phyloP scores from a whole-genome alignment of 2,888 invertebrate species.

The Chloroclystis v-ata region DNA sequence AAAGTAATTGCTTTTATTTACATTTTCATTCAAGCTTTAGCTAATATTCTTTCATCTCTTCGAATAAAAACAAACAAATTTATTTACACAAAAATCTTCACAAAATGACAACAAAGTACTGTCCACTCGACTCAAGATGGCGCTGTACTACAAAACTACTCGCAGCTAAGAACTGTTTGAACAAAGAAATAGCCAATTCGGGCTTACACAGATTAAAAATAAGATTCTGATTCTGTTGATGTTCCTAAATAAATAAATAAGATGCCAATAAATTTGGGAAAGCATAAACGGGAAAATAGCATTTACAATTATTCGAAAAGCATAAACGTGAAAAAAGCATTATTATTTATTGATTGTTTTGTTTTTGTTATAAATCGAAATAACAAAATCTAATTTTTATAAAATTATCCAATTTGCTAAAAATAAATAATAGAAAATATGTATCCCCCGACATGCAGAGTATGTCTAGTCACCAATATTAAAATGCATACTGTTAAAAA shows the following conservation, averaged over 20 bases:
- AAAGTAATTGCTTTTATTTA: no score
- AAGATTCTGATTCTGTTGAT: no score
- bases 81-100: not conserved
- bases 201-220: no score
- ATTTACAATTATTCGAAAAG: not conserved
- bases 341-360: not conserved
- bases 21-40: not conserved
- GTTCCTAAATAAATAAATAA: no score
- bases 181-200: no score
- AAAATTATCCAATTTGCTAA: no score
- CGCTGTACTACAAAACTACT: not conserved
- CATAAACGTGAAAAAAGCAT: not conserved
- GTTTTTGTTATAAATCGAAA: no score
- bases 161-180: no score
- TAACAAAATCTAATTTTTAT: no score
- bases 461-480: not conserved
- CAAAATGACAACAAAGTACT: not conserved
- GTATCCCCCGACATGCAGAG: not conserved
- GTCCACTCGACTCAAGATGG: not conserved
- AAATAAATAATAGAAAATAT: no score
- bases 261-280: no score
- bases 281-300: conserved; percentile 1
- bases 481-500: conserved; percentile 4
- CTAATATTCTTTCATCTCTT: not conserved
- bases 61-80: not conserved